A percentile compares a stretch with the other conserved stretches of the same genome.
Evolutionary conservation across 2,113 vertebrate species (phyloP).

Genomic region (Hydrolagus affinis): DNA sequence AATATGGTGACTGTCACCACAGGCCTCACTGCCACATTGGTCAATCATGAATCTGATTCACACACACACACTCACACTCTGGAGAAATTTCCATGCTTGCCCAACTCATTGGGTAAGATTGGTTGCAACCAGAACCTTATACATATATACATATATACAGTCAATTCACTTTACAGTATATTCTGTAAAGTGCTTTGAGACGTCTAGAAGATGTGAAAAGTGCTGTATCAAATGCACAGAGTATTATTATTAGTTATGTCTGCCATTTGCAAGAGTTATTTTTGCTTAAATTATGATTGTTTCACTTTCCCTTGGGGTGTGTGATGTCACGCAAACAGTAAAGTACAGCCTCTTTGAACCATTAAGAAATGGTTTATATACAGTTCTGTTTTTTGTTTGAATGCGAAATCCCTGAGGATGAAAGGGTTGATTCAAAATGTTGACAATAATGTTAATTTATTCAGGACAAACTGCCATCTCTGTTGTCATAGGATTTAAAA

Average conservation of each 20-base stretch:
- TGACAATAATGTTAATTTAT: background rate
- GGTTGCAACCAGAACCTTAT: too few relatives aligned
- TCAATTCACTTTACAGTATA: too few relatives aligned
- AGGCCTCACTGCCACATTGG: conserved; percentile 11
- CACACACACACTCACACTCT: background rate
- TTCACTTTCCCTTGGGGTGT: too few relatives aligned
- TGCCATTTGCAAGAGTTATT: too few relatives aligned
- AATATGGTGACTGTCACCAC: background rate
- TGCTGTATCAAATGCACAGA: too few relatives aligned
- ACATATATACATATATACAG: too few relatives aligned
- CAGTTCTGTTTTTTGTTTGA: background rate
- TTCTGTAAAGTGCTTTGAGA: too few relatives aligned
- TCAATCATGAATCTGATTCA: conserved; percentile 15
- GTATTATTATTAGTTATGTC: too few relatives aligned
- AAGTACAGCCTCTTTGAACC: background rate
- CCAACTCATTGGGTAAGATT: background rate
- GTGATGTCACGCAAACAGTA: background rate
- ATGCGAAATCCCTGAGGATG: background rate
- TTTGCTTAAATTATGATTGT: background rate
- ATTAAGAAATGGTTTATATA: background rate
- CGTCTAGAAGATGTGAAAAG: too few relatives aligned
- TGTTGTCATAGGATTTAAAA: background rate
- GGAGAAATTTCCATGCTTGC: background rate
- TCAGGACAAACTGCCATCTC: background rate
- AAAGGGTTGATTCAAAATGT: background rate